Conservation (phyloP, 2,888 invertebrate genomes). For the Oscheius sp. region DNA sequence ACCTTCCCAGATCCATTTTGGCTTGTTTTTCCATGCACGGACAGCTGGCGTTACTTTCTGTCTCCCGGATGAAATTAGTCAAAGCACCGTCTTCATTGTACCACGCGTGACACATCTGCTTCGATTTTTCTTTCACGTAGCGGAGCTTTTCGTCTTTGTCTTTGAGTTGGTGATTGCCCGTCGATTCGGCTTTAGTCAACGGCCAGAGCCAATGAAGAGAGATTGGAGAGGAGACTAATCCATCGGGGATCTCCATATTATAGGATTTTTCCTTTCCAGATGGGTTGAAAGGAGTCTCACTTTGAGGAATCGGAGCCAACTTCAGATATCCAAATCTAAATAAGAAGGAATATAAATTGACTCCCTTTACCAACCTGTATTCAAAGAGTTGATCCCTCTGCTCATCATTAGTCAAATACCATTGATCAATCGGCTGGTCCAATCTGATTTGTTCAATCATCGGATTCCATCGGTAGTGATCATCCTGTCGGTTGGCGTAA, state of each 20-base stretch:
- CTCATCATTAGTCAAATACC: slow-evolving; percentile 59
- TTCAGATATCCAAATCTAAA: slow-evolving; percentile 59
- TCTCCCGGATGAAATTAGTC: slow-evolving; percentile 68
- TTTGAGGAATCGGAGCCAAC: slow-evolving; percentile 45
- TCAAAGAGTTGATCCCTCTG: slow-evolving; percentile 55
- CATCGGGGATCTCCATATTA: slow-evolving; percentile 29
- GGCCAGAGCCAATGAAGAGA: slow-evolving; percentile 66
- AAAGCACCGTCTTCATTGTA: slow-evolving; percentile 69
- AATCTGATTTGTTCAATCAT: slow-evolving; percentile 39
- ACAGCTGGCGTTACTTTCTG: slow-evolving; percentile 69
- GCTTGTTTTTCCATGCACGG: slow-evolving; percentile 93
- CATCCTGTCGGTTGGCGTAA: slow-evolving; percentile 53
- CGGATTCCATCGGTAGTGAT: slow-evolving; percentile 48
- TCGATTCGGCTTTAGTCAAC: slow-evolving; percentile 31
- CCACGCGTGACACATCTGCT: slow-evolving; percentile 62
- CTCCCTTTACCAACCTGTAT: slow-evolving; percentile 38
- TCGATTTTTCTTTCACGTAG: slow-evolving; percentile 33
- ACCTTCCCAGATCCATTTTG: slow-evolving; percentile 88
- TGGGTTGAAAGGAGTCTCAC: neutral
- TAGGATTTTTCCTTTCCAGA: neutral
- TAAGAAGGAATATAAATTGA: no score
- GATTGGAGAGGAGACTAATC: slow-evolving; percentile 61
- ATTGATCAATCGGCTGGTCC: slow-evolving; percentile 55
- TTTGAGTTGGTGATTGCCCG: slow-evolving; percentile 34
- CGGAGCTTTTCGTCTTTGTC: slow-evolving; percentile 27